phyloP scores from a whole-genome alignment of 2,797 vertebrate species.

The Ctenopoma multispine region DNA sequence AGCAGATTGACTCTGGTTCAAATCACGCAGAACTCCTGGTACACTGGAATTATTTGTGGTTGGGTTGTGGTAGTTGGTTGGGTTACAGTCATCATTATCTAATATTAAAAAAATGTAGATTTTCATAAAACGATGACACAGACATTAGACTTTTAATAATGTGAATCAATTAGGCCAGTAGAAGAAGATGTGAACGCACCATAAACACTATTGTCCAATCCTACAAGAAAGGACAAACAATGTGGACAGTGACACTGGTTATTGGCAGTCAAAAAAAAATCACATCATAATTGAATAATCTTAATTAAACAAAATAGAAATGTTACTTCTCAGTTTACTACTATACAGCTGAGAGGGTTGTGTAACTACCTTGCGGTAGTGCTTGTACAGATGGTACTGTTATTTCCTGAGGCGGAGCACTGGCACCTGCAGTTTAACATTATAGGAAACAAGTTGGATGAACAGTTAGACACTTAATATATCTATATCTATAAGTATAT shows the following conservation, averaged over 20 bases:
- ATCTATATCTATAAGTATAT: too few relatives aligned
- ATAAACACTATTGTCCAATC: constrained; percentile 42
- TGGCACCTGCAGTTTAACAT: constrained; percentile 31
- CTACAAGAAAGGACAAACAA: constrained; percentile 38
- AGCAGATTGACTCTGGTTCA: background rate
- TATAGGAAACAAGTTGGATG: background rate
- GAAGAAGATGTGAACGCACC: constrained; percentile 48
- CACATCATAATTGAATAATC: background rate
- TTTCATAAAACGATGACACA: background rate
- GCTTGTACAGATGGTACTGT: background rate
- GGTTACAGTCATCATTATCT: constrained; percentile 68
- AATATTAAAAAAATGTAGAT: constrained; percentile 13
- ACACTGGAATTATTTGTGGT: background rate
- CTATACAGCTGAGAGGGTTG: background rate
- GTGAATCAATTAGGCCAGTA: background rate
- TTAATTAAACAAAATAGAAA: background rate
- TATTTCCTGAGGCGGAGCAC: background rate
- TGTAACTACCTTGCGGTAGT: constrained; percentile 32
- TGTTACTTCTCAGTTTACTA: too few relatives aligned
- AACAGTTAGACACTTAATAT: background rate
- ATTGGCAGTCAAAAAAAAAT: background rate
- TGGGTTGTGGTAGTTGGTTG: background rate
- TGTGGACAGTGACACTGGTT: background rate
- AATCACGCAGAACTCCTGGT: background rate
- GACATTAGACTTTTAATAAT: background rate